Evolutionary conservation across 2,113 vertebrate genomes (phyloP), one percentile per base, ranked within the genome.

Genomic region (Perca schrenkii): DNA sequence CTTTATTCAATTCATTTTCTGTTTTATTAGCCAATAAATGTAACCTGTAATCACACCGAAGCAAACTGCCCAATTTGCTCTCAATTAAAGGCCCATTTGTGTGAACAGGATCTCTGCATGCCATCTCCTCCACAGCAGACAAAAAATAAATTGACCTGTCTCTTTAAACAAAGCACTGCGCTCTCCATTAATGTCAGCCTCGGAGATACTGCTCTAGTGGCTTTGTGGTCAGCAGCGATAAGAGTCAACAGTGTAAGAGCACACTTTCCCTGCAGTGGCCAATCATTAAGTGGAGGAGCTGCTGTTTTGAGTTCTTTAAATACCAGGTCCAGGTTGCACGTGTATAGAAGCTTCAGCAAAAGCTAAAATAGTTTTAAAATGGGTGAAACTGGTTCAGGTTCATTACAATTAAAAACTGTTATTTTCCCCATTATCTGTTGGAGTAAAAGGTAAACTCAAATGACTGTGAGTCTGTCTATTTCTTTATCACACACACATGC

Each of bases 211-310:
- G 82, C 86, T 83, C 84, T 87, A 54, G 68, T 56, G 66, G 90
- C 89, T 93, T 90, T 93, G 94, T 95, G 94, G 94, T 88, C 93
- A 86, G 66, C 60, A 76, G 91, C 53, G 94, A 96, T 96, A 96
- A 95, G 94, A 93, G 89, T 92, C 89, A 92, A 91, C 92, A 88
- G 86, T 90, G 85, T 91, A 87, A 92, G 91, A 86, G 89, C 89
- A 92, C 91, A 88, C 90, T 94, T 91, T 92, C 91, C 90, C 88
- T 85, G 58, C 79, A 88, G 65, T 90, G 91, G 91, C 87, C 85
- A 96, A 95, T 95, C 87, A 96, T 96, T 95, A 95, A 95, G 93
- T 83, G 82, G 67, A 73, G 86, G 64, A 83, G 86, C 80, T 90
- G 90, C 85, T 77, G 65, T 93, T 91, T 89, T 85, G 93, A 92